Base-by-base conservation (phyloP, 2,888 invertebrate species). In the Oscheius sp. region DNA sequence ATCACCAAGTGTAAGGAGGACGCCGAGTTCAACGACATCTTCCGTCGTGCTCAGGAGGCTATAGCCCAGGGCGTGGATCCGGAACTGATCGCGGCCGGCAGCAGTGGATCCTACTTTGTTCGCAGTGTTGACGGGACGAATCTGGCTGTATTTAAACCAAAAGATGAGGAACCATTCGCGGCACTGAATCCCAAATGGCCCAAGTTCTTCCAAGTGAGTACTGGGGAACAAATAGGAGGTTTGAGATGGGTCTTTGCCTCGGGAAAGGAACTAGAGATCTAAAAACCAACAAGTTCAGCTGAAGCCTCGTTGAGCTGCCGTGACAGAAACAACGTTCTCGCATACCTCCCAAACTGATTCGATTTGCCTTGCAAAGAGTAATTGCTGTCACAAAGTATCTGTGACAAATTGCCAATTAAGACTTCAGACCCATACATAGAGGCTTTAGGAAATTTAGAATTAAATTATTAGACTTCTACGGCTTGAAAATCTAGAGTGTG, bases 131-230 rank as follows among this genome's bases (percentile, higher is more conserved):
- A 93, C 42, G 89, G 89, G 82, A 90, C 76, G 93, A 93, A 93
- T 85, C 93, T 98, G 88, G 96, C 94, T 71, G 98, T 99, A 50
- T 99, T 97, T 91, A 99, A 99, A 90, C 99, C 99, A 1, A 99
- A 98, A 91, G 97, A 99, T 91, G 99, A 99, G 90, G 99, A 99
- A 90, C 99, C 99, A 0, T 99, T 98, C 90, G 98, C 98, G 10
- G 92, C 96, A 80, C 92, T 97, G 87, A 99, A 99, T 91, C 98
- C 98, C 48, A 98, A 98, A 90, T 98, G 98, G 98, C 98, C 96
- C 53, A 99, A 98, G 91, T 98, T 96, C 95, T 95, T 98, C 94
- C 42, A 42, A 7, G 42, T 42, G 98, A 98, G 92, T 75, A 73
- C 78, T 78, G 42, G 50, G 50, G 13, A 50, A 11, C 13, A 50